phyloP scores from a whole-genome alignment of 2,797 vertebrate species.

The Poecilia velifera region DNA sequence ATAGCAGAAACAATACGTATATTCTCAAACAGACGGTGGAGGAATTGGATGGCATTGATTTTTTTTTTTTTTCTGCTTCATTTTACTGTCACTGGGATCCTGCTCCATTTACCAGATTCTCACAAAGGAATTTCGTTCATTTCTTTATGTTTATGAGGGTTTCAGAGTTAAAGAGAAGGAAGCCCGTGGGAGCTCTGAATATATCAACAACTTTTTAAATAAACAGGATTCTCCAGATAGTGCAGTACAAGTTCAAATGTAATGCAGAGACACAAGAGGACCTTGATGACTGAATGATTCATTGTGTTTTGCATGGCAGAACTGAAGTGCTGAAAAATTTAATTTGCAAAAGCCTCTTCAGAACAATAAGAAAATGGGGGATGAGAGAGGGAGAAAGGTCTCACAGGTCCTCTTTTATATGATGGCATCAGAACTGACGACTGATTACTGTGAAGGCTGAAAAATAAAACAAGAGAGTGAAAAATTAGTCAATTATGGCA shows the following conservation, averaged over 20 bases:
- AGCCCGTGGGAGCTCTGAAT: conserved; percentile 46
- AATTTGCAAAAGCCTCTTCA: not conserved
- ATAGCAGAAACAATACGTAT: conserved; percentile 15
- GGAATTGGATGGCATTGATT: conserved; percentile 22
- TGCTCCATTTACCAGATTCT: conserved; percentile 17
- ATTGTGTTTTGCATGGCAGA: not conserved
- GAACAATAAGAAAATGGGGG: not conserved
- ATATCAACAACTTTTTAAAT: conserved; percentile 66
- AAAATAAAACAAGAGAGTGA: not conserved
- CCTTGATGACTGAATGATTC: not conserved
- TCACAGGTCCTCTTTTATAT: not conserved
- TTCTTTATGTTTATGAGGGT: conserved; percentile 22
- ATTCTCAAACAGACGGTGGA: conserved; percentile 8
- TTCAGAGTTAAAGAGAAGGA: not conserved
- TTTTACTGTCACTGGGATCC: conserved; percentile 13
- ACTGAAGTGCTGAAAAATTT: not conserved
- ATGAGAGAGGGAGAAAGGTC: not conserved
- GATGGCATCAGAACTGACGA: not conserved
- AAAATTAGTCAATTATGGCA: not conserved
- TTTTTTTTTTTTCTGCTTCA: not conserved
- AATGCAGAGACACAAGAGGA: conserved; percentile 31
- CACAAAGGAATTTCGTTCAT: not conserved
- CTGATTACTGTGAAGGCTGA: not conserved
- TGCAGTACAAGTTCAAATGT: conserved; percentile 71
- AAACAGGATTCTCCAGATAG: conserved; percentile 73